Evolutionary conservation across 2,797 vertebrate species (phyloP).

Genomic region (Mus caroli): DNA sequence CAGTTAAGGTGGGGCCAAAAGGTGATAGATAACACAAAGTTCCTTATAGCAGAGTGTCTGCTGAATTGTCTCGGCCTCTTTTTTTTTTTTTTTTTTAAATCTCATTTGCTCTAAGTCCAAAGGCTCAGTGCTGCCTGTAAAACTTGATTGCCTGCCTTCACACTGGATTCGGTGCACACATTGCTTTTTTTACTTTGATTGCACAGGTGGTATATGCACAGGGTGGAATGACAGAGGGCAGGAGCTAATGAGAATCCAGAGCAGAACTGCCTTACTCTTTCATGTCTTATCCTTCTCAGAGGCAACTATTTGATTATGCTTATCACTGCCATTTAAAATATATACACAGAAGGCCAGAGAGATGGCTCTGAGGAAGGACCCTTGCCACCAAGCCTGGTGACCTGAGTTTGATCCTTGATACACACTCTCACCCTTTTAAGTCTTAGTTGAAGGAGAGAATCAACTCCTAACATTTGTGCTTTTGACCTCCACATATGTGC

Average conservation of each 20-base stretch:
- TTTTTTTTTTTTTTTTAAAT: conserved; percentile 35
- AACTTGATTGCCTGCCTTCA: conserved; percentile 30
- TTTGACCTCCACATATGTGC: neutral
- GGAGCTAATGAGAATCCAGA: neutral
- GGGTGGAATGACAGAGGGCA: neutral
- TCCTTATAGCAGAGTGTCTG: conserved; percentile 2
- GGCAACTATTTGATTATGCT: neutral
- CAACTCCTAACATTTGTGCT: neutral
- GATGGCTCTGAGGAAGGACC: neutral
- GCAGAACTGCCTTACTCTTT: neutral
- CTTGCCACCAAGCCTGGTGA: neutral
- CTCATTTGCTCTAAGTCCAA: conserved; percentile 73
- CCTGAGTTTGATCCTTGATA: neutral
- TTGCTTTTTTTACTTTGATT: conserved; percentile 17
- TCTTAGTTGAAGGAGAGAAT: neutral
- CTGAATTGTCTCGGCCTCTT: neutral
- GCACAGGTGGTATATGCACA: neutral
- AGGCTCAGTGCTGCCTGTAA: conserved; percentile 51
- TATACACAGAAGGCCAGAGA: neutral
- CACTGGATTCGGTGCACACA: neutral
- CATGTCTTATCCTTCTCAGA: neutral
- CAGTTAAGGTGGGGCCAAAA: neutral
- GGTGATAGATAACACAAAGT: neutral
- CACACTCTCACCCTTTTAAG: neutral
- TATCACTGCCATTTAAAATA: neutral